These are phyloP conservation scores for Eulithis prunata DNA, from an alignment of 2,888 invertebrate species.

Conservation along the genomic window DNA sequence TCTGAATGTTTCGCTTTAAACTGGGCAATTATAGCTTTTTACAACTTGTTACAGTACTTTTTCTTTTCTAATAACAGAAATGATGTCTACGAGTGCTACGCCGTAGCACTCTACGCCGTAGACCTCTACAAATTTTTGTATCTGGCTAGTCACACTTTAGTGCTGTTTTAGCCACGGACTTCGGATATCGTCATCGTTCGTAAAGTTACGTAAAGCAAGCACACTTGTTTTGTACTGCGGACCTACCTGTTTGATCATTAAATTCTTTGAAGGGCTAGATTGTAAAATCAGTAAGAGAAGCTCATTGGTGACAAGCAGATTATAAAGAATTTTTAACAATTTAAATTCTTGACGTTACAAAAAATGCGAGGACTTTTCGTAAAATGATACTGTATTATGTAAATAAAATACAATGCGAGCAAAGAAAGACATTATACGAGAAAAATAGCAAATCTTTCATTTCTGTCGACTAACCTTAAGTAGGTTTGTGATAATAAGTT, in stretches of 20 bases:
- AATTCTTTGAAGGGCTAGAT: too few species aligned
- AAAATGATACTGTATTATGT: neutral
- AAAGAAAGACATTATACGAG: neutral
- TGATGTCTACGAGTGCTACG: neutral
- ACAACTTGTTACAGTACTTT: neutral
- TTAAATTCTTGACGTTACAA: too few species aligned
- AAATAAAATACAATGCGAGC: neutral
- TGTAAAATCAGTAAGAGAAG: too few species aligned
- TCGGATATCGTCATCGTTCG: too few species aligned
- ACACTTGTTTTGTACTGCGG: too few species aligned
- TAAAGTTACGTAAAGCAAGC: too few species aligned
- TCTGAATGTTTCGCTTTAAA: conserved; percentile 12
- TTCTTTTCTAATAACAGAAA: neutral
- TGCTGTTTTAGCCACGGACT: too few species aligned
- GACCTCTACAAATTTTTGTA: too few species aligned
- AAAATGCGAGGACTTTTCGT: neutral
- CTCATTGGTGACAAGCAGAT: too few species aligned
- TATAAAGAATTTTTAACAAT: too few species aligned
- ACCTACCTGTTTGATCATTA: too few species aligned
- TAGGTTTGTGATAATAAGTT: conserved; percentile 14
- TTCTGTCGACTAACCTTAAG: conserved; percentile 1
- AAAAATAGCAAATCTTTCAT: conserved; percentile 18
- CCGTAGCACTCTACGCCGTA: neutral
- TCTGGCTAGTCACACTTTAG: too few species aligned
- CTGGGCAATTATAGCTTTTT: conserved; percentile 6